These are phyloP conservation scores for Cirrhinus mrigala DNA, from an alignment of 2,797 vertebrate species.

Conservation along the genomic window DNA sequence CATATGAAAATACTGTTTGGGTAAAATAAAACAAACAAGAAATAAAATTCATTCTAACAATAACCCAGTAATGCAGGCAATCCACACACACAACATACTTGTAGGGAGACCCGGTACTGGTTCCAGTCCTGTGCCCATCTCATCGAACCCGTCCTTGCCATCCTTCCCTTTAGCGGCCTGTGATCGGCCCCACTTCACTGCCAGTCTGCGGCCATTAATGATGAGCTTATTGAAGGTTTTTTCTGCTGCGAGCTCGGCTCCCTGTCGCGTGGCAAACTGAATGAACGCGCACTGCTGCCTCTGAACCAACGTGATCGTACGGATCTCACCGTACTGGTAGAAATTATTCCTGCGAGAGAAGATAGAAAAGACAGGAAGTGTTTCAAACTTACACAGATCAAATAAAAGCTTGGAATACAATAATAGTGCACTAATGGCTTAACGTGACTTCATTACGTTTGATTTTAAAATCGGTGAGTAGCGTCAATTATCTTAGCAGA, in stretches of 20 bases:
- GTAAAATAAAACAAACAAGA: neutral
- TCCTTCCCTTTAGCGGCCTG: constrained; percentile 95
- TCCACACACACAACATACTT: constrained; percentile 59
- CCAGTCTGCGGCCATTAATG: constrained; percentile 92
- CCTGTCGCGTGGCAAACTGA: constrained; percentile 92
- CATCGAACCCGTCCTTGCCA: constrained; percentile 87
- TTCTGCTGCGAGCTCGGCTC: constrained; percentile 93
- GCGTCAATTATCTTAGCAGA: neutral
- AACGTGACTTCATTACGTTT: neutral
- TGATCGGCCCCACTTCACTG: constrained; percentile 97
- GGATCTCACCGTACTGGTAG: constrained; percentile 97
- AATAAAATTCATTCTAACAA: too few relatives aligned
- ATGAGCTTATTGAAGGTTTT: constrained; percentile 98
- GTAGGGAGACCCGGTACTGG: constrained; percentile 95
- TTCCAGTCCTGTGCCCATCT: constrained; percentile 92
- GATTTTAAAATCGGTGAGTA: neutral
- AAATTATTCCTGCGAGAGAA: constrained; percentile 87
- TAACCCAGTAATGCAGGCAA: too few relatives aligned
- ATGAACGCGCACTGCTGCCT: constrained; percentile 96
- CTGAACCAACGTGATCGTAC: constrained; percentile 92
- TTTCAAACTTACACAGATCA: neutral
- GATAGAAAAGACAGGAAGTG: neutral
- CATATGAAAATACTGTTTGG: neutral
- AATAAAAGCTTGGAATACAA: neutral
- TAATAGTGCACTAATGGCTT: neutral